Base-by-base conservation (phyloP, 1,140 invertebrate genomes). In the Heliconius hewitsoni region DNA sequence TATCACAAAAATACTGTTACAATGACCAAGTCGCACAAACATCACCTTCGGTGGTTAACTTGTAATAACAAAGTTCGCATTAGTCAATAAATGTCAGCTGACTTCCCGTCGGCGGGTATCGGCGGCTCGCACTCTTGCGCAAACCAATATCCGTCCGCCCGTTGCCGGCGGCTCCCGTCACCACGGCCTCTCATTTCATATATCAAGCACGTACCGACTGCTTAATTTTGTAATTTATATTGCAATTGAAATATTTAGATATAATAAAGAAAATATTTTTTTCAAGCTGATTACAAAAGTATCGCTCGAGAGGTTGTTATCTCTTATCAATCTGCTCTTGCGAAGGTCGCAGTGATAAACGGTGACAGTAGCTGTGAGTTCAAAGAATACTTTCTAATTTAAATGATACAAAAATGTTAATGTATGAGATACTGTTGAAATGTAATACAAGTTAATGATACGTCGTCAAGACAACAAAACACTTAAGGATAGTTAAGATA, bases 291-390 rank as follows among this genome's bases (percentile, higher is more conserved):
- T 78, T 76, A 78, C 37, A 74, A 55, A 55, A 66, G 70, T 37
- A 46, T 46, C 77, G 39, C 75, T 55, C 77, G 19, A 70, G 73
- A 77, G 80, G 46, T 79, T 83, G 88, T 90, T 94, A 94, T 94
- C 93, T 91, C 84, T 93, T 93, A 94, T 93, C 92, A 93, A 92
- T 87, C 87, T 92, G 89, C 89, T 93, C 91, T 91, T 89, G 87
- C 83, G 88, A 94, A 94, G 92, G 93, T 92, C 91, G 86, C 74
- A 46, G 81, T 88, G 93, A 94, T 94, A 94, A 87, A 82, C 83
- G 78, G 80, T 74, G 66, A 74, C 74, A 34, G 70, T 80, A 60
- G 73, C 80, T 73, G 46, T 70, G 71, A 74, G 57, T 70, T 74
- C 37, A 78, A 81, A 73, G 79, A 80, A 77, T 82, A 76, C 81